Evolutionary conservation across 2,888 invertebrate species (phyloP).

Genomic region (Plebejus anna): DNA sequence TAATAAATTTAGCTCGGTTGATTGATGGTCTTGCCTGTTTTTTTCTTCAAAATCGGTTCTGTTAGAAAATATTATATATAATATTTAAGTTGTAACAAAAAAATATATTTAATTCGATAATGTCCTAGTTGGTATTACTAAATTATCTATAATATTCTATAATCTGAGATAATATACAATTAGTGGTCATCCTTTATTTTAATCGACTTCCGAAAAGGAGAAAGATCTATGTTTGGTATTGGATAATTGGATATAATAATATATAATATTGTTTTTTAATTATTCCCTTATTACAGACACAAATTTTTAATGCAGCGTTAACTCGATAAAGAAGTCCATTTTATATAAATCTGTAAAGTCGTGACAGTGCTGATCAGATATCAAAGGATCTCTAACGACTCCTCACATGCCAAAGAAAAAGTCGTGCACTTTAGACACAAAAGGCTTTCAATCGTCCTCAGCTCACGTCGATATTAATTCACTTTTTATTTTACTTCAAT

Average conservation of each 20-base stretch:
- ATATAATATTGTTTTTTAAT: too few relatives aligned
- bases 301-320: neutral
- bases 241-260: too few relatives aligned
- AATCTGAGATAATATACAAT: too few relatives aligned
- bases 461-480: neutral
- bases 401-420: slow-evolving; percentile 7
- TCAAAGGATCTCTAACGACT: slow-evolving; percentile 15
- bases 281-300: too few relatives aligned
- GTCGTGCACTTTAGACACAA: neutral
- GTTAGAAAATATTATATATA: neutral
- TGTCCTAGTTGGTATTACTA: too few relatives aligned
- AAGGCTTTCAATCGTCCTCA: slow-evolving; percentile 1
- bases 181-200: too few relatives aligned
- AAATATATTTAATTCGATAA: too few relatives aligned
- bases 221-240: too few relatives aligned
- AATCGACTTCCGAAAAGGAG: too few relatives aligned
- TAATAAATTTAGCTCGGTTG: slow-evolving; percentile 35
- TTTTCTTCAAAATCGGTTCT: neutral
- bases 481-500: neutral
- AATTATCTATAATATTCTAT: too few relatives aligned
- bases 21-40: neutral
- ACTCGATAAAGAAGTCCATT: neutral
- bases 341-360: neutral
- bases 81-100: neutral
- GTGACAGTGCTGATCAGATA: neutral